Evolutionary conservation across 2,113 vertebrate species (phyloP).

Genomic region (Elaphurus davidianus): DNA sequence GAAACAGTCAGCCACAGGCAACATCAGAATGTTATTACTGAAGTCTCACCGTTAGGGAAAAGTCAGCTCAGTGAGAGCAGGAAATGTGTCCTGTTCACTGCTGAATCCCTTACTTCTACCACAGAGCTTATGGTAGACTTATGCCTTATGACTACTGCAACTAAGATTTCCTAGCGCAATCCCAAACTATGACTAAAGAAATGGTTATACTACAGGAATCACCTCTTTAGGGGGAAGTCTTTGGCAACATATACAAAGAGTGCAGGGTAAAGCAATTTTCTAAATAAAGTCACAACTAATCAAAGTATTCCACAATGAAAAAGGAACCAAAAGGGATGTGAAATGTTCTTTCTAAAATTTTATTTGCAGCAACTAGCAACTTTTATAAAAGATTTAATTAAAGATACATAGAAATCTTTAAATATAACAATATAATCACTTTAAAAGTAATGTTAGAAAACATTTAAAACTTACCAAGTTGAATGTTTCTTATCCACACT

Average conservation of each 20-base stretch:
- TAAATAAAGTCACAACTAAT: not conserved
- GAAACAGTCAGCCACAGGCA: not conserved
- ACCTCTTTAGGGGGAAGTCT: not conserved
- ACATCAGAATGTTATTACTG: not conserved
- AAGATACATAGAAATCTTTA: constrained; percentile 12
- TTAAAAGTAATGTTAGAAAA: not conserved
- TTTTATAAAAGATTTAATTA: constrained; percentile 2
- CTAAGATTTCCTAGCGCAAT: not conserved
- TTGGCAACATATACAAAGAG: not conserved
- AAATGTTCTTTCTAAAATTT: not conserved
- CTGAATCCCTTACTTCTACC: not conserved
- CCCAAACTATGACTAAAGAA: not conserved
- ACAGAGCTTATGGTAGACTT: not conserved
- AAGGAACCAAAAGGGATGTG: not conserved
- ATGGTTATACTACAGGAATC: not conserved
- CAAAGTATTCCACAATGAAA: not conserved
- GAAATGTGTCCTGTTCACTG: not conserved
- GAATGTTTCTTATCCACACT: constrained; percentile 98
- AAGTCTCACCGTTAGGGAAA: not conserved
- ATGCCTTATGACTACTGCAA: not conserved
- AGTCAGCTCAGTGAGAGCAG: not conserved
- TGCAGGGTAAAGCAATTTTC: not conserved
- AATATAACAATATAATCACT: constrained; percentile 1
- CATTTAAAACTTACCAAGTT: constrained; percentile 88
- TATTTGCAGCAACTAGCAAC: not conserved